phyloP scores from a whole-genome alignment of 2,113 vertebrate species.

The Cathartes aura region DNA sequence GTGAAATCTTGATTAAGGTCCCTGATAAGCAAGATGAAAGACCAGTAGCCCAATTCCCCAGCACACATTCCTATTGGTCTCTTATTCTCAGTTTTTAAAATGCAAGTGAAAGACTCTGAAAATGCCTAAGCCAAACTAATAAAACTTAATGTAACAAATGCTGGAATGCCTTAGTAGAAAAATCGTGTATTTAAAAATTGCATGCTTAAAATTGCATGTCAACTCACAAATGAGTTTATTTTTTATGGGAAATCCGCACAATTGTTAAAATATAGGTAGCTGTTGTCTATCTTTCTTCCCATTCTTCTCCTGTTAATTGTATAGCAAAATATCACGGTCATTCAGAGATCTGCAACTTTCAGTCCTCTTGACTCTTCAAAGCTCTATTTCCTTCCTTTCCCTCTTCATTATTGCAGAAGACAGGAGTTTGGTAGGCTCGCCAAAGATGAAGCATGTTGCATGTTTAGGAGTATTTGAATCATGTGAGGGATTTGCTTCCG shows the following conservation, averaged over 20 bases:
- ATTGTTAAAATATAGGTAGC: not conserved
- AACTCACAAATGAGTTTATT: not conserved
- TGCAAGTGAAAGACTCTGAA: not conserved
- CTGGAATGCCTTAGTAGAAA: not conserved
- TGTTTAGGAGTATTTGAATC: not conserved
- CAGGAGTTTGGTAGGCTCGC: not conserved
- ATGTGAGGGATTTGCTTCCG: not conserved
- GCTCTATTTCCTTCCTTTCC: not conserved
- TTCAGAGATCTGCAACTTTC: not conserved
- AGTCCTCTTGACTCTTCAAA: not conserved
- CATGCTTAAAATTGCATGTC: not conserved
- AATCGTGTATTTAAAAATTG: not conserved
- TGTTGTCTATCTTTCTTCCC: not conserved
- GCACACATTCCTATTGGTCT: not conserved
- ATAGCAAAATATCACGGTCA: not conserved
- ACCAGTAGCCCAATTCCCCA: not conserved
- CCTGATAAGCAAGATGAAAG: not conserved
- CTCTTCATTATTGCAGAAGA: not conserved
- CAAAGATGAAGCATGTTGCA: not conserved
- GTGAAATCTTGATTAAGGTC: constrained; percentile 5
- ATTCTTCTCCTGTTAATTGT: not conserved
- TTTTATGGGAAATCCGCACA: not conserved
- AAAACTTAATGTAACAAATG: not conserved
- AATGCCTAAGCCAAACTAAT: not conserved
- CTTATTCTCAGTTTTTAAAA: not conserved